phyloP scores from a whole-genome alignment of 2,888 invertebrate species.

The Hypsopygia costalis region DNA sequence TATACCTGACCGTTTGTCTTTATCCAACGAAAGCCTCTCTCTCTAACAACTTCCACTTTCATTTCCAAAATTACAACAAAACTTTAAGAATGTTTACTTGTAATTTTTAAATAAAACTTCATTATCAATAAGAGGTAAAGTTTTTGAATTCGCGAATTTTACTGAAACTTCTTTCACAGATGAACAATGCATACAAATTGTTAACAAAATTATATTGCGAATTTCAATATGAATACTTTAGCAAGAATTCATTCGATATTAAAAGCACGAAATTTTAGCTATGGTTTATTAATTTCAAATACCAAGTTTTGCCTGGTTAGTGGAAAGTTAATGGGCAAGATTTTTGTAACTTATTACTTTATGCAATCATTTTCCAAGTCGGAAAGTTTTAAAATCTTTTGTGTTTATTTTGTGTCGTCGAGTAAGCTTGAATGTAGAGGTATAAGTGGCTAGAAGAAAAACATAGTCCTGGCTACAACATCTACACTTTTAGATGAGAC shows the following conservation, averaged over 20 bases:
- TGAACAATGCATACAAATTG: background rate
- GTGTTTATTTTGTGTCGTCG: background rate
- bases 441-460: background rate
- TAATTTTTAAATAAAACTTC: background rate
- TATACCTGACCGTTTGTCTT: conserved; percentile 24
- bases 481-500: too few relatives aligned
- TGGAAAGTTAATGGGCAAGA: background rate
- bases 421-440: too few relatives aligned
- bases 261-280: background rate
- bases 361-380: background rate
- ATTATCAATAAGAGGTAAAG: background rate
- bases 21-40: conserved; percentile 18
- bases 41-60: conserved; percentile 20
- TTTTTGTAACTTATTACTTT: background rate
- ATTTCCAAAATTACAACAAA: background rate
- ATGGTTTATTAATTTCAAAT: background rate
- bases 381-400: background rate
- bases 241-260: background rate
- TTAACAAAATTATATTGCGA: background rate
- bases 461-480: too few relatives aligned
- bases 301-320: background rate
- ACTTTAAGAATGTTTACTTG: background rate
- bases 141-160: background rate
- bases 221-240: conserved; percentile 2
- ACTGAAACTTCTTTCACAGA: background rate